A percentile compares a stretch with the other conserved stretches of the same genome.
Evolutionary conservation across 2,113 vertebrate genomes (phyloP).

Genomic region (Neolamprologus sp.): DNA sequence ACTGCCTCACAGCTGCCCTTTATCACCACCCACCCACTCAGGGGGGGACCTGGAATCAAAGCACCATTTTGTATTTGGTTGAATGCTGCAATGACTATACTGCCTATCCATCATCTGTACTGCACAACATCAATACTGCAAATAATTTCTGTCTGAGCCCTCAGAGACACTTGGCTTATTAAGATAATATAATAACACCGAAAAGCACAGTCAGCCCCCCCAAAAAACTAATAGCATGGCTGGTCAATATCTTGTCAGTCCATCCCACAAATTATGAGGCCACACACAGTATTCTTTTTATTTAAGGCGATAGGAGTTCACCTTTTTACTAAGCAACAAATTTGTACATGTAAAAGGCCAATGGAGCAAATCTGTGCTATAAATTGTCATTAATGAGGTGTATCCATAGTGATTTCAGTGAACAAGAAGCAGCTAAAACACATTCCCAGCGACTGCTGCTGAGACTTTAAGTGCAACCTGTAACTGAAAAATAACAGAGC

Average conservation of each 20-base stretch:
- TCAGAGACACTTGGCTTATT: neutral
- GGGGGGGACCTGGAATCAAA: neutral
- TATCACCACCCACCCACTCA: constrained; percentile 6
- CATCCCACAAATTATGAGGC: neutral
- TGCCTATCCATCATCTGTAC: neutral
- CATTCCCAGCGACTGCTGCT: neutral
- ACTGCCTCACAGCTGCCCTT: constrained; percentile 8
- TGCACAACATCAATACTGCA: neutral
- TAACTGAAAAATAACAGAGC: neutral
- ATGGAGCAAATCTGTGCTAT: neutral
- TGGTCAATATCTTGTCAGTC: neutral
- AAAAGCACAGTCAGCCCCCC: neutral
- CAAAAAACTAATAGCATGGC: neutral
- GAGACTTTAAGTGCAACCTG: neutral
- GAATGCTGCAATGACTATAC: neutral
- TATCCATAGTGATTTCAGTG: neutral
- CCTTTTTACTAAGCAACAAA: neutral
- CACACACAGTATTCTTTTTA: neutral
- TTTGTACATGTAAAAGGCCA: neutral
- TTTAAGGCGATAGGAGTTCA: neutral
- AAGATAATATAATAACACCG: neutral
- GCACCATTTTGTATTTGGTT: neutral
- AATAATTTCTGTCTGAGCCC: neutral
- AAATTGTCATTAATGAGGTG: neutral
- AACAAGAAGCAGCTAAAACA: neutral